These are phyloP conservation scores for Vulpes lagopus DNA, from an alignment of 2,113 vertebrate genomes.

Conservation along the genomic window DNA sequence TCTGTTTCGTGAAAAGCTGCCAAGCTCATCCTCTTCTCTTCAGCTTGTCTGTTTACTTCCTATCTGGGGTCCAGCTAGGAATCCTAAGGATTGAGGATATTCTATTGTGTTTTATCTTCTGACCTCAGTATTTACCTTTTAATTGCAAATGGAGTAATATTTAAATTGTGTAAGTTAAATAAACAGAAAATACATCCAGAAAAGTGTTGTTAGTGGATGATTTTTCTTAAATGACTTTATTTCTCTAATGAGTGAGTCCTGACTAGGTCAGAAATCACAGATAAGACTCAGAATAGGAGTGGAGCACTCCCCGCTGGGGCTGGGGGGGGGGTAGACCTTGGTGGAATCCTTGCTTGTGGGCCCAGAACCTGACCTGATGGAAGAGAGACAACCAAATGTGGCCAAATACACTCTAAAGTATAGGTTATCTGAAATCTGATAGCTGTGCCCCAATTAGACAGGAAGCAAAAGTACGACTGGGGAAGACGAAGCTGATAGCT, in stretches of 20 bases:
- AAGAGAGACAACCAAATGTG: not conserved
- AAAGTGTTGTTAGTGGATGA: not conserved
- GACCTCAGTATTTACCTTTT: not conserved
- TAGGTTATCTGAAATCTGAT: conserved; percentile 21
- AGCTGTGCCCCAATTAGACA: conserved; percentile 21
- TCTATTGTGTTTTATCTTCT: not conserved
- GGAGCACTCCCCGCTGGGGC: not conserved
- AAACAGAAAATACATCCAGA: not conserved
- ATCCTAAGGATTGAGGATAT: not conserved
- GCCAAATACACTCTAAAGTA: not conserved
- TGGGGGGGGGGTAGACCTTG: not conserved
- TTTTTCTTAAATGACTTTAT: not conserved
- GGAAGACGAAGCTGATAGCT: conserved; percentile 30
- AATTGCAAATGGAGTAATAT: not conserved
- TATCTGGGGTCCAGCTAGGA: not conserved
- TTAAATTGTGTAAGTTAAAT: conserved; percentile 15
- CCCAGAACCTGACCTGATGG: not conserved
- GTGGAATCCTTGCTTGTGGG: not conserved
- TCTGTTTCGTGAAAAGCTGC: not conserved
- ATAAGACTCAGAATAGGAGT: not conserved
- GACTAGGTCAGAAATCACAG: not conserved
- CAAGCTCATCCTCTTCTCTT: not conserved
- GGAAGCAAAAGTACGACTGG: conserved; percentile 50
- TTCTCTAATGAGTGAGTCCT: not conserved
- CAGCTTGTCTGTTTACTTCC: not conserved